A percentile compares a stretch with the other conserved stretches of the same genome.
Conservation (phyloP, 2,888 invertebrate genomes). For the Trichogramma dendrolimi region DNA sequence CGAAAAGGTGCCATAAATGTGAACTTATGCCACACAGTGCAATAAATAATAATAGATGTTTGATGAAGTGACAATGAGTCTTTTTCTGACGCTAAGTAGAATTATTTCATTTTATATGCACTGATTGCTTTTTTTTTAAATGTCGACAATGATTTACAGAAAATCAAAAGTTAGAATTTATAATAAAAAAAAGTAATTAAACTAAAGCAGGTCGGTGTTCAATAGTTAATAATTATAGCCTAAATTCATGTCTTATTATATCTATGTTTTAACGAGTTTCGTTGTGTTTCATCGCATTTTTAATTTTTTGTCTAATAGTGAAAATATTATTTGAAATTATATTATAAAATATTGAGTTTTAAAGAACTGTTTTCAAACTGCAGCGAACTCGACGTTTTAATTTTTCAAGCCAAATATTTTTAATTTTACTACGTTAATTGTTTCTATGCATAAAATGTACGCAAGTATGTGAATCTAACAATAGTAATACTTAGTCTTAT, state of each 20-base stretch:
- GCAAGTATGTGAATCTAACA: constrained; percentile 20
- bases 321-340: too few relatives aligned
- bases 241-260: constrained; percentile 26
- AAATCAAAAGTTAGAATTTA: constrained; percentile 31
- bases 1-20: too few relatives aligned
- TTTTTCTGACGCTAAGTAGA: constrained; percentile 53
- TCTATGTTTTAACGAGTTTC: constrained; percentile 10
- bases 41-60: constrained; percentile 6
- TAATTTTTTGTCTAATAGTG: constrained; percentile 8
- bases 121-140: constrained; percentile 52
- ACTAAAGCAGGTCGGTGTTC: constrained; percentile 46
- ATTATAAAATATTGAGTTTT: background rate
- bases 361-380: too few relatives aligned
- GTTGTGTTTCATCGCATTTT: constrained; percentile 8
- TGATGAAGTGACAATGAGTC: constrained; percentile 34
- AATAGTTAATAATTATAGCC: constrained; percentile 45
- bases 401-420: constrained; percentile 26
- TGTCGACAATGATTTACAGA: constrained; percentile 42
- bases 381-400: constrained; percentile 17
- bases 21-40: background rate
- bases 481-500: constrained; percentile 27
- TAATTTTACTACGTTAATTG: constrained; percentile 9
- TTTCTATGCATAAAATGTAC: constrained; percentile 5
- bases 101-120: constrained; percentile 53
- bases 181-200: too few relatives aligned